phyloP scores from a whole-genome alignment of 1,140 invertebrate species.

The Papilio helenus region DNA sequence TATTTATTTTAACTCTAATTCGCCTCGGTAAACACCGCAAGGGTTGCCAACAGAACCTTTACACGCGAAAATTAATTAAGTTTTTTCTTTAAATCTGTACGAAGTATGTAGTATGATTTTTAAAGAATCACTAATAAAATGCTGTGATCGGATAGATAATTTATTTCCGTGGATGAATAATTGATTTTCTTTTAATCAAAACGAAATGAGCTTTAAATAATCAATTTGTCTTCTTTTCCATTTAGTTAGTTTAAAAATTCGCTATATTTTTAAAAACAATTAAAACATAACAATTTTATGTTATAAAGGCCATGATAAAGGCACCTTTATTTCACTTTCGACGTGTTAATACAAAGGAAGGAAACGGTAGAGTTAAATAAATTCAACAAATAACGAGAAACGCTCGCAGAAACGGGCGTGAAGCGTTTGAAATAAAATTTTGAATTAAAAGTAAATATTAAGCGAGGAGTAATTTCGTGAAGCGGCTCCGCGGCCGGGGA shows the following conservation, averaged over 20 bases:
- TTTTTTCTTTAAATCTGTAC: background rate
- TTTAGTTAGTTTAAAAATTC: background rate
- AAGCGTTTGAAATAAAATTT: constrained; percentile 72
- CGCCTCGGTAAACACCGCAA: constrained; percentile 70
- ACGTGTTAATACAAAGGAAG: constrained; percentile 20
- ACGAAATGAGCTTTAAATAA: too few relatives aligned
- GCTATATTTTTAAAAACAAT: background rate
- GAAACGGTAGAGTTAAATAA: constrained; percentile 32
- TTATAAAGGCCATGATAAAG: background rate
- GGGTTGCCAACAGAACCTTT: constrained; percentile 47
- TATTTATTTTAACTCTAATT: constrained; percentile 78
- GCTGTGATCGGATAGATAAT: background rate
- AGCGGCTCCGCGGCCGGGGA: constrained; percentile 65
- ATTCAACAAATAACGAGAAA: constrained; percentile 41
- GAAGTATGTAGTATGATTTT: background rate
- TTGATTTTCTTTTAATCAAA: too few relatives aligned
- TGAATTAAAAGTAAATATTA: constrained; percentile 80
- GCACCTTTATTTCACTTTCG: constrained; percentile 6
- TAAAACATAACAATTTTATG: background rate
- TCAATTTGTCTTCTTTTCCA: too few relatives aligned
- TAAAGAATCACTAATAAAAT: background rate
- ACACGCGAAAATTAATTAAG: constrained; percentile 25
- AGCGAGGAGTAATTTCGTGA: constrained; percentile 68
- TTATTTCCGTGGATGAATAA: too few relatives aligned
- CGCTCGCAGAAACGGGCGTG: constrained; percentile 49